Evolutionary conservation across 1,140 invertebrate genomes (phyloP).

Genomic region (Philotrypesis tridentata): DNA sequence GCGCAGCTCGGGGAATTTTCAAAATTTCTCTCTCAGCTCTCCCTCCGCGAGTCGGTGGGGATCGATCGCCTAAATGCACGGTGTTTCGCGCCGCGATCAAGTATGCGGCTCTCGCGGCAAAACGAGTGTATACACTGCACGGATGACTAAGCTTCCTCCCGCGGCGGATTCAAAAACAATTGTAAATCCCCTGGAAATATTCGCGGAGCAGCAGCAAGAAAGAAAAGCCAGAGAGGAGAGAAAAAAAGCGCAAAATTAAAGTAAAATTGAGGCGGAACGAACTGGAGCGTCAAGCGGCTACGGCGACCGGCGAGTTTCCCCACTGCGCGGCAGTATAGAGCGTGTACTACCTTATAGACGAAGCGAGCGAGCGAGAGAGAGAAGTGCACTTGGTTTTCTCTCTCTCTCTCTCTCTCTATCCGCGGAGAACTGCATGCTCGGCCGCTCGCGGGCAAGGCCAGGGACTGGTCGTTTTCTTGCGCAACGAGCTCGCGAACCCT

Average conservation of each 20-base stretch:
- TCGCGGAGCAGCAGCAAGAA: no score
- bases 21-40: not conserved
- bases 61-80: no score
- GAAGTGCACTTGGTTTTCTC: not conserved
- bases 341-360: no score
- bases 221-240: not conserved
- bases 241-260: constrained; percentile 2
- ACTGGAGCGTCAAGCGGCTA: constrained; percentile 54
- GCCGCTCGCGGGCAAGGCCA: constrained; percentile 65
- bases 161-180: no score
- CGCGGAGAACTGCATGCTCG: constrained; percentile 45
- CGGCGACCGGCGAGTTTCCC: constrained; percentile 51
- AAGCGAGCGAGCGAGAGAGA: no score
- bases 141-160: no score
- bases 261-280: constrained; percentile 52
- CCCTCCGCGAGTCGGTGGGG: no score
- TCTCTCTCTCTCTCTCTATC: not conserved
- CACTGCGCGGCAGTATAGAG: constrained; percentile 2
- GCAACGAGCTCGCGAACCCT: constrained; percentile 55
- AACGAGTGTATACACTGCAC: no score
- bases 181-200: no score
- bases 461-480: constrained; percentile 67
- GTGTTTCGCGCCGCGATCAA: no score
- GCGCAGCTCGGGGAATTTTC: not conserved
- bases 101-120: no score